phyloP scores from a whole-genome alignment of 2,113 vertebrate genomes.

The Sphaerodactylus townsendi region DNA sequence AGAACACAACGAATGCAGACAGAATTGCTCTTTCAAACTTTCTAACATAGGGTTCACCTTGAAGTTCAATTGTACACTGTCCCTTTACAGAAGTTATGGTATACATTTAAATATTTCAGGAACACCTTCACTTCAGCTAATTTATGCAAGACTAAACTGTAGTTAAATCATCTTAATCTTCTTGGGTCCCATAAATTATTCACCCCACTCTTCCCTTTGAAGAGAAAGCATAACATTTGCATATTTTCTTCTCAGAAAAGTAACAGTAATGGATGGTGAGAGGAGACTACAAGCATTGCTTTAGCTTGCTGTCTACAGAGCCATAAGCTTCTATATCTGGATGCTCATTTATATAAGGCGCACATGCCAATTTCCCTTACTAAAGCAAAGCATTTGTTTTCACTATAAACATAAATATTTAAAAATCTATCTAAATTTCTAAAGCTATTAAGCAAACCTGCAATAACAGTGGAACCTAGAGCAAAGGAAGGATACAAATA shows the following conservation, averaged over 20 bases:
- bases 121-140: not conserved
- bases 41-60: not conserved
- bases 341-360: not conserved
- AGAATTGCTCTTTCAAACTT: not conserved
- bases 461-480: no score
- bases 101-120: slow-evolving; percentile 2
- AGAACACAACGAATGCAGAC: not conserved
- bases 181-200: not conserved
- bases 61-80: not conserved
- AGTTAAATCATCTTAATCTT: not conserved
- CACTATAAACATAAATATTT: not conserved
- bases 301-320: no score
- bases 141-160: not conserved
- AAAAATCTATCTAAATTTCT: not conserved
- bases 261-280: not conserved
- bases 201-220: not conserved
- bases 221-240: not conserved
- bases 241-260: not conserved
- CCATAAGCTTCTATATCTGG: not conserved
- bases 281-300: no score
- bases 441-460: not conserved
- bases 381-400: not conserved
- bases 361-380: not conserved
- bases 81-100: rapidly evolving
- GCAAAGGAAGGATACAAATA: no score